A percentile compares a stretch with the other conserved stretches of the same genome.
These are phyloP conservation scores for Enteromius treurensis DNA, from an alignment of 2,797 vertebrate species.

Conservation along the genomic window DNA sequence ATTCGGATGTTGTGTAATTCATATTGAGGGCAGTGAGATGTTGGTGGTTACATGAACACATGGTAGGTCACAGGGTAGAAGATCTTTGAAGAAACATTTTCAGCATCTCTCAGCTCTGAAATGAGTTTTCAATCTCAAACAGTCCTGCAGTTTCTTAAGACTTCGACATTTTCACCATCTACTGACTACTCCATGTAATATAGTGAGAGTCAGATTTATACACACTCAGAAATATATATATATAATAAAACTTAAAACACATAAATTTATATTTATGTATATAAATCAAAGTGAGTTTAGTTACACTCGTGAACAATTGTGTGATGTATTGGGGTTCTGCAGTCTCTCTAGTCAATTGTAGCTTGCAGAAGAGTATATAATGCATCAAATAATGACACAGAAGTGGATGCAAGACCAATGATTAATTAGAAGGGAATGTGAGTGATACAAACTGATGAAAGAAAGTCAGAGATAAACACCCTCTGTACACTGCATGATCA, in stretches of 20 bases:
- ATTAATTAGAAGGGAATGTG: constrained; percentile 5
- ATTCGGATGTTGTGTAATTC: constrained; percentile 2
- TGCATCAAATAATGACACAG: neutral
- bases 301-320: neutral
- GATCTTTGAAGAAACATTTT: neutral
- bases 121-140: neutral
- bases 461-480: constrained; percentile 1
- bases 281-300: neutral
- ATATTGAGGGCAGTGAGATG: neutral
- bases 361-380: neutral
- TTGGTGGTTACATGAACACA: neutral
- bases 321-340: neutral
- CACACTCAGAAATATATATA: no score
- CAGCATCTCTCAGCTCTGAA: neutral
- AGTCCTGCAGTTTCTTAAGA: neutral
- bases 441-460: constrained; percentile 15
- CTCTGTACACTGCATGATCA: constrained; percentile 20
- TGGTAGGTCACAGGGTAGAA: neutral
- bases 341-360: neutral
- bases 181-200: neutral
- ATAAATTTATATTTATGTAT: neutral
- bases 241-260: neutral
- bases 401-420: neutral
- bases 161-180: neutral
- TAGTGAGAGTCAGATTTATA: neutral